phyloP scores from a whole-genome alignment of 2,797 vertebrate genomes.

The Coendou prehensilis region DNA sequence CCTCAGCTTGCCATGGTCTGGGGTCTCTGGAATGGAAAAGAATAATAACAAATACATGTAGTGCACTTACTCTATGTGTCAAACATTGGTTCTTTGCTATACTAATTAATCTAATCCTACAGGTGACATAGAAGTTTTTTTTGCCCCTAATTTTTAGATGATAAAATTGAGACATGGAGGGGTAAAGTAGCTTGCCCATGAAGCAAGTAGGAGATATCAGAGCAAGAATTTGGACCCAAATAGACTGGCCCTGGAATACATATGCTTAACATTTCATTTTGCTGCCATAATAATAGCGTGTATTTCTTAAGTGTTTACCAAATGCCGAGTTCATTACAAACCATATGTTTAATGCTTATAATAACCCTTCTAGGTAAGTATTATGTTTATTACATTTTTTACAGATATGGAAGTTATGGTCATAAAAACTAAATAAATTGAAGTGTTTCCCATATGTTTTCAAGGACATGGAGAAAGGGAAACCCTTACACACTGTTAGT shows the following conservation, averaged over 20 bases:
- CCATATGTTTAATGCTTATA: neutral
- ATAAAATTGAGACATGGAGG: neutral
- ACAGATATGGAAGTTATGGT: neutral
- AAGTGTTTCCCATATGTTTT: neutral
- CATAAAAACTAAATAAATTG: slow-evolving; percentile 5
- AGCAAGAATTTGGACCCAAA: neutral
- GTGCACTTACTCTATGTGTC: neutral
- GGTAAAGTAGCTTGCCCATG: neutral
- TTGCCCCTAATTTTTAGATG: neutral
- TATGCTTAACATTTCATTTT: slow-evolving; percentile 18
- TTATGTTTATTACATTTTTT: neutral
- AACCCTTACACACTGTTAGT: neutral
- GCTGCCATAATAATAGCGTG: neutral
- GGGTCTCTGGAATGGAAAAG: neutral
- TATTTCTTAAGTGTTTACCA: slow-evolving; percentile 18
- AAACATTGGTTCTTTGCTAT: neutral
- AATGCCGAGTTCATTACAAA: slow-evolving; percentile 24
- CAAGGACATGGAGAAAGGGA: neutral
- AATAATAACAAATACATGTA: neutral
- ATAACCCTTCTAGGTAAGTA: neutral
- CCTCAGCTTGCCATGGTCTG: neutral
- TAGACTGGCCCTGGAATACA: neutral
- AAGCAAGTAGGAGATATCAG: neutral
- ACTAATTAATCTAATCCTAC: neutral
- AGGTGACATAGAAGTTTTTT: neutral